A percentile compares a stretch with the other conserved stretches of the same genome.
Conservation (phyloP, 2,888 invertebrate genomes). For the Meteorus cinctellus region DNA sequence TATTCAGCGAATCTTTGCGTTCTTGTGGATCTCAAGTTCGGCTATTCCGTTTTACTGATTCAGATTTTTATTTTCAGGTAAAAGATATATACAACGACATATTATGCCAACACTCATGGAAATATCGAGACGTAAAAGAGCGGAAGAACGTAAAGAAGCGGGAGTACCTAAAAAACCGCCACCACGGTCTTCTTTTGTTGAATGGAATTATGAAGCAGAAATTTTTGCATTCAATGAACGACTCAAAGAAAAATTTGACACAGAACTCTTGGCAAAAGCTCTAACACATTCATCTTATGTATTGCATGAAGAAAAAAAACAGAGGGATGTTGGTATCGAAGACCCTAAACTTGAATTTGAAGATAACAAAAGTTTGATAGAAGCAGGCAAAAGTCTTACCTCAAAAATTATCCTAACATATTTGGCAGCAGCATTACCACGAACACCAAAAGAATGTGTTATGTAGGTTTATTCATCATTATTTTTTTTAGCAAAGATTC, state of each 20-base stretch:
- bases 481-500: background rate
- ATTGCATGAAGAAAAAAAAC: conserved; percentile 80
- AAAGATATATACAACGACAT: conserved; percentile 77
- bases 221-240: conserved; percentile 91
- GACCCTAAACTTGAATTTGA: conserved; percentile 75
- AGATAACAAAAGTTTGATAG: conserved; percentile 82
- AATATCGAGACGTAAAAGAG: conserved; percentile 77
- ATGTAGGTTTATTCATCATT: conserved; percentile 67
- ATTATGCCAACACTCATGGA: conserved; percentile 81
- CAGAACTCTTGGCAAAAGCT: conserved; percentile 81
- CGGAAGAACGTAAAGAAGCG: conserved; percentile 66
- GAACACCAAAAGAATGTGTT: conserved; percentile 85
- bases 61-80: conserved; percentile 57
- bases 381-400: conserved; percentile 81
- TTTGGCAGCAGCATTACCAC: conserved; percentile 81
- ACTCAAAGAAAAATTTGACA: conserved; percentile 87
- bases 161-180: conserved; percentile 66
- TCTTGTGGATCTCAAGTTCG: too few species aligned
- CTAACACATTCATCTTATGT: conserved; percentile 88
- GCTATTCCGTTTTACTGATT: background rate
- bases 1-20: too few species aligned
- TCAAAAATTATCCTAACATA: conserved; percentile 80
- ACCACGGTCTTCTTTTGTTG: conserved; percentile 80
- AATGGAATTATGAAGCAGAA: conserved; percentile 93
- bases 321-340: conserved; percentile 82